A percentile compares a stretch with the other conserved stretches of the same genome.
phyloP scores from a whole-genome alignment of 2,113 vertebrate genomes.

The Phocoena phocoena region DNA sequence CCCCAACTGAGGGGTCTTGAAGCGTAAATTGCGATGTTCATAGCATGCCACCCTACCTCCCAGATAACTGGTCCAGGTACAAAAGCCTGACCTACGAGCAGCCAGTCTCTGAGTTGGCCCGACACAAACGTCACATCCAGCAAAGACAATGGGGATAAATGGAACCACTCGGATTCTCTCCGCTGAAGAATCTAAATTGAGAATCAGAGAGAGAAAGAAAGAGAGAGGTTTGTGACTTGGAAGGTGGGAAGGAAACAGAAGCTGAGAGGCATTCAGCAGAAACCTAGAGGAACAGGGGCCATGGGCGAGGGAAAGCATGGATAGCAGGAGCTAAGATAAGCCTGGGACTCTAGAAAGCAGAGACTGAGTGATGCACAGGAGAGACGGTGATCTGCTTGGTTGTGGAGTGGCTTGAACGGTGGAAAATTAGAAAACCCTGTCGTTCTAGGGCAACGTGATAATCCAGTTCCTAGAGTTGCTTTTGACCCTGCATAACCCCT shows the following conservation, averaged over 20 bases:
- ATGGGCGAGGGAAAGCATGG: neutral
- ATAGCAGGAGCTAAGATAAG: neutral
- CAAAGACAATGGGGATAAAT: neutral
- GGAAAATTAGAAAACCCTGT: neutral
- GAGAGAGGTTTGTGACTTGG: neutral
- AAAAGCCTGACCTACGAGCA: neutral
- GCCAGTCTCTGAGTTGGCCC: neutral
- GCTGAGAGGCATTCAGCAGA: neutral
- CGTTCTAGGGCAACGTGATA: neutral
- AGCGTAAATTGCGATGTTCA: neutral
- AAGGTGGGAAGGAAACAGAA: neutral
- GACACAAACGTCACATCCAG: neutral
- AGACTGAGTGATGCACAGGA: fast-evolving
- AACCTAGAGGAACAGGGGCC: neutral
- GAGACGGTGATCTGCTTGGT: neutral
- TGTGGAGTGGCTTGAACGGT: neutral
- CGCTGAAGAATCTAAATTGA: neutral
- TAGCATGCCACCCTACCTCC: neutral
- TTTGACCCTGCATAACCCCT: neutral
- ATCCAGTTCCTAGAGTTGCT: neutral
- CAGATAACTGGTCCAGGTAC: neutral
- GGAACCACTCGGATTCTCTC: neutral
- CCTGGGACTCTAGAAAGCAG: neutral
- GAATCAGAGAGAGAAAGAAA: neutral
- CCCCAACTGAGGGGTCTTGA: neutral